Evolutionary conservation across 2,888 invertebrate genomes (phyloP).

Genomic region (Xanthia icteritia): DNA sequence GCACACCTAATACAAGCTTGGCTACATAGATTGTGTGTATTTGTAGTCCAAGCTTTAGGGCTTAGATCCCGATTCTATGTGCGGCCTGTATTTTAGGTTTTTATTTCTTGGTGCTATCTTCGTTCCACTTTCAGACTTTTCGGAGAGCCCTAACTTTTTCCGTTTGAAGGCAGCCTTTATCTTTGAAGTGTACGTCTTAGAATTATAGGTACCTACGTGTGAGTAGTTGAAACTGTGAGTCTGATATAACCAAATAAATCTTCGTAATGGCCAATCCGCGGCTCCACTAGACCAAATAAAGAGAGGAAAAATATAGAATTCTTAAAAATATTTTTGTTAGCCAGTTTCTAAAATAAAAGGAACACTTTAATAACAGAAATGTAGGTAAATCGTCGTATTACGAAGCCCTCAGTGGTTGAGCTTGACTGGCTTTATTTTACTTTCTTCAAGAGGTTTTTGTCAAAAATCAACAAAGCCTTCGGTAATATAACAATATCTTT

Average conservation of each 20-base stretch:
- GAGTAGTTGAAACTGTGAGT: slow-evolving; percentile 25
- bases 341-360: slow-evolving; percentile 31
- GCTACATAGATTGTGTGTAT: slow-evolving; percentile 34
- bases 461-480: slow-evolving; percentile 35
- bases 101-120: slow-evolving; percentile 51
- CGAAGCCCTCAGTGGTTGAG: slow-evolving; percentile 24
- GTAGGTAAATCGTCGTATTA: slow-evolving; percentile 42
- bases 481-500: slow-evolving; percentile 6
- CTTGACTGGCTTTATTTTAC: slow-evolving; percentile 44
- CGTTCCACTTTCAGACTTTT: slow-evolving; percentile 49
- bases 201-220: slow-evolving; percentile 14
- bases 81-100: slow-evolving; percentile 48
- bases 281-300: slow-evolving; percentile 40
- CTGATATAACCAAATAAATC: slow-evolving; percentile 56
- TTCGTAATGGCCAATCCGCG: slow-evolving; percentile 47
- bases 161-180: slow-evolving; percentile 49
- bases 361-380: slow-evolving; percentile 33
- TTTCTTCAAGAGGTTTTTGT: slow-evolving; percentile 30
- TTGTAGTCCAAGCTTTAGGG: slow-evolving; percentile 43
- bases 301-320: slow-evolving; percentile 22
- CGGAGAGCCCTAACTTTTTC: slow-evolving; percentile 44
- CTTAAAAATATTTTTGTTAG: slow-evolving; percentile 26
- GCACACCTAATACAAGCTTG: slow-evolving; percentile 29
- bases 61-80: slow-evolving; percentile 41
- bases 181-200: slow-evolving; percentile 38